A percentile compares a stretch with the other conserved stretches of the same genome.
Evolutionary conservation across 1,140 invertebrate species (phyloP).

Genomic region (Anastatus disparis): DNA sequence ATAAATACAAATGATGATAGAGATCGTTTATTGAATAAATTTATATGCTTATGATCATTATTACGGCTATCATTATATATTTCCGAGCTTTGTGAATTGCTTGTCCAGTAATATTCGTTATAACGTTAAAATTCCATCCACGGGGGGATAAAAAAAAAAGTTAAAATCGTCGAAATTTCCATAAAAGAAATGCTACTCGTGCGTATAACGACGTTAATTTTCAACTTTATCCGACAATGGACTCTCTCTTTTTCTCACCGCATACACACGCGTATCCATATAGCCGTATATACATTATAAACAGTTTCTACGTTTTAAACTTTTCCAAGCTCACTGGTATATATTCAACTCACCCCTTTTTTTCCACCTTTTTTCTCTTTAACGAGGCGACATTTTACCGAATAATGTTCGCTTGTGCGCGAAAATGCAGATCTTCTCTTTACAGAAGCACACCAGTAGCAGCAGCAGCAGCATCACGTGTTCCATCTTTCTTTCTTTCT

Average conservation of each 20-base stretch:
- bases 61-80: no score
- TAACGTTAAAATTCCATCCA: no score
- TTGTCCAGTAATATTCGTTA: no score
- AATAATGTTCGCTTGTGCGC: background rate
- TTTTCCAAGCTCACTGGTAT: background rate
- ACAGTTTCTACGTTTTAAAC: slow-evolving; percentile 1
- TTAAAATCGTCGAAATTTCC: background rate
- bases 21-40: no score
- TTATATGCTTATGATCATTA: no score
- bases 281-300: no score
- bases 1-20: no score
- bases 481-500: background rate
- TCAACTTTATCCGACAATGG: background rate
- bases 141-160: no score
- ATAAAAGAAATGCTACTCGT: background rate
- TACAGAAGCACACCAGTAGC: no score
- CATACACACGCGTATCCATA: background rate
- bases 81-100: no score
- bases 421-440: background rate
- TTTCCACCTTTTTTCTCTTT: background rate
- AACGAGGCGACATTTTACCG: background rate
- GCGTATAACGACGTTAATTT: slow-evolving; percentile 32
- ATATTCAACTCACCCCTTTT: background rate
- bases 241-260: background rate
- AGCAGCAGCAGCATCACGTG: no score